phyloP scores from a whole-genome alignment of 2,888 invertebrate species.

The Campoplex nolae region DNA sequence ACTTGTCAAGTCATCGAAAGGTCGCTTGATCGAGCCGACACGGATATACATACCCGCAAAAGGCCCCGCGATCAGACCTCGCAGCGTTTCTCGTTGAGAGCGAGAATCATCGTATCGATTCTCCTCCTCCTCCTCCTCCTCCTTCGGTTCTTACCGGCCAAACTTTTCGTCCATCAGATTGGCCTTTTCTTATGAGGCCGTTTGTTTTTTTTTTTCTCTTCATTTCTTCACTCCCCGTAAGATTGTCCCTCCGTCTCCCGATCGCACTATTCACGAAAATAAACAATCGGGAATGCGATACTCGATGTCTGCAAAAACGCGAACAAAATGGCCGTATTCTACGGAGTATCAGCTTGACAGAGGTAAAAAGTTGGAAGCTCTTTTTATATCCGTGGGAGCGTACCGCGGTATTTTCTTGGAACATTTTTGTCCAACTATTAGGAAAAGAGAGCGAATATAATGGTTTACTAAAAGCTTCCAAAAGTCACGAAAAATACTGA shows the following conservation, averaged over 20 bases:
- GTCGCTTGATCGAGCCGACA: slow-evolving; percentile 82
- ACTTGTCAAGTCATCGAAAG: slow-evolving; percentile 81
- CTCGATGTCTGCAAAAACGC: neutral
- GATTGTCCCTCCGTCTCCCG: slow-evolving; percentile 21
- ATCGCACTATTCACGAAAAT: neutral
- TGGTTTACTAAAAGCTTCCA: neutral
- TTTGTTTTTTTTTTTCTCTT: neutral
- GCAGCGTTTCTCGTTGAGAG: slow-evolving; percentile 43
- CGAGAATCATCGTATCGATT: slow-evolving; percentile 41
- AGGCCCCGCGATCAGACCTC: slow-evolving; percentile 30
- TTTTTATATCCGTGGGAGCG: neutral
- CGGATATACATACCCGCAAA: slow-evolving; percentile 69
- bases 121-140: slow-evolving; percentile 41
- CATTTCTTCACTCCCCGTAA: slow-evolving; percentile 2
- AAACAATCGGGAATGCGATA: neutral
- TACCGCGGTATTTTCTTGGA: neutral
- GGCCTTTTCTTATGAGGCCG: neutral
- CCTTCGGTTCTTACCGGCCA: slow-evolving; percentile 3
- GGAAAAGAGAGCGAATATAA: neutral
- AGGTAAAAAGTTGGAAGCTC: neutral
- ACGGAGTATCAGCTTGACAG: neutral
- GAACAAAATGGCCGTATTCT: slow-evolving; percentile 29
- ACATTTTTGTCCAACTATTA: neutral
- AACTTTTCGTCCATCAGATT: slow-evolving; percentile 31
- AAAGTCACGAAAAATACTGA: neutral